Base-by-base conservation (phyloP, 2,888 invertebrate genomes). In the Macrosoma leucophasiata region DNA sequence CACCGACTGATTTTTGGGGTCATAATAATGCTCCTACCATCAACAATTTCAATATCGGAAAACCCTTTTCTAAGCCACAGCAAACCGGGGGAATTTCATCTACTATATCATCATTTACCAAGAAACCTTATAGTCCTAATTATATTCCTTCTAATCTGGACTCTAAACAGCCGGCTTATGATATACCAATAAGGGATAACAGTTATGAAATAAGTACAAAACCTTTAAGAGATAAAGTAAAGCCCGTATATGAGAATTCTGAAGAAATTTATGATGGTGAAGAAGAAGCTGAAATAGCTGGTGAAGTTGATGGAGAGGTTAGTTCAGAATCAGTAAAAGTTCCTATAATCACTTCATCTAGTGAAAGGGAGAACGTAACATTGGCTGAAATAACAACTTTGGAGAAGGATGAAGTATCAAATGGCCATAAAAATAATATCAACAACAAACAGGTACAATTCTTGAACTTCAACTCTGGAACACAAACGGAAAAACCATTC, bases 401-500 rank as follows among this genome's bases (percentile, higher is more conserved):
- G 21, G 39, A 55, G 26, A 58, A 56, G 33, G 41, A 48, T 33
- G 25, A 26, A 11, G 42, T 55, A 5, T 66, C 59, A 41, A 54
- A 59, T 15, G 50, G 53, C 32, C 57, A 55, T 10, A 60, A 49
- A 15, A 41, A 61, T 18, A 28, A 41, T 51, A 30, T 30, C 5
- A 17, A 5, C 4, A 5, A 7, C 4, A 17, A 17, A 17, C 8
- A 14, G 21, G 13, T 17, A 36, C 12, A 20, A 24, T 4, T 6
- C 13, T 10, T 62, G 12, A 53, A 64, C 26, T 66, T 67, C 17
- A 75, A 81, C 40, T 51, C 62, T 35, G 84, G 82, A 27, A 76
- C 76, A 10, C 85, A 85, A 61, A 85, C 85, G 5, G 85, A 85
- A 54, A 81, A 84, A 46, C 84, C 84, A 6, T 85, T 84, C 46